These are phyloP conservation scores for Natator depressus DNA, from an alignment of 2,113 vertebrate genomes.

Conservation along the genomic window DNA sequence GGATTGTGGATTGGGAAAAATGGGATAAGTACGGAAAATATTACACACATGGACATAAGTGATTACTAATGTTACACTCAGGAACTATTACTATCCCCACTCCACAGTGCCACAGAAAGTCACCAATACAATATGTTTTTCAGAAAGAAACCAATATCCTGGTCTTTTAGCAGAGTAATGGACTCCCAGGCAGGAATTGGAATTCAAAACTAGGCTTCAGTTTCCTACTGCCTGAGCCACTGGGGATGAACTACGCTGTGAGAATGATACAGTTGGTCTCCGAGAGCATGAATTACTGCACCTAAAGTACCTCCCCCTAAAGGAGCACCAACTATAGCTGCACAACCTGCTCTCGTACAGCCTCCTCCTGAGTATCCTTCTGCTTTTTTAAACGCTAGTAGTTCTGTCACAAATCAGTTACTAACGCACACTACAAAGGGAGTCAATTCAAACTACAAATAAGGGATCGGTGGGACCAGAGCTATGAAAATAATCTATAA, in stretches of 20 bases:
- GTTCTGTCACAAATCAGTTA: not conserved
- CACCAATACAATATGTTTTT: not conserved
- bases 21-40: not conserved
- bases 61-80: not conserved
- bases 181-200: not conserved
- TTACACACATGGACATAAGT: not conserved
- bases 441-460: slow-evolving; percentile 15
- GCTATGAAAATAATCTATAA: not conserved
- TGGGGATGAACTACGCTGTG: not conserved
- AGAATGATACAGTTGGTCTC: not conserved
- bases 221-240: not conserved
- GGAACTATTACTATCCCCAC: not conserved
- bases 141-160: not conserved
- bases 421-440: not conserved
- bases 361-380: not conserved
- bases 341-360: not conserved
- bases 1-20: not conserved
- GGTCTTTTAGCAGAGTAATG: slow-evolving; percentile 5
- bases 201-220: not conserved
- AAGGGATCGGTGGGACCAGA: not conserved
- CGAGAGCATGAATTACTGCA: not conserved
- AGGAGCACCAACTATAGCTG: not conserved
- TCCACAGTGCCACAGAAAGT: not conserved
- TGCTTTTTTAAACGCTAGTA: not conserved
- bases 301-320: not conserved